Evolutionary conservation across 2,113 vertebrate species (phyloP).

Genomic region (Telmatochromis sp.): DNA sequence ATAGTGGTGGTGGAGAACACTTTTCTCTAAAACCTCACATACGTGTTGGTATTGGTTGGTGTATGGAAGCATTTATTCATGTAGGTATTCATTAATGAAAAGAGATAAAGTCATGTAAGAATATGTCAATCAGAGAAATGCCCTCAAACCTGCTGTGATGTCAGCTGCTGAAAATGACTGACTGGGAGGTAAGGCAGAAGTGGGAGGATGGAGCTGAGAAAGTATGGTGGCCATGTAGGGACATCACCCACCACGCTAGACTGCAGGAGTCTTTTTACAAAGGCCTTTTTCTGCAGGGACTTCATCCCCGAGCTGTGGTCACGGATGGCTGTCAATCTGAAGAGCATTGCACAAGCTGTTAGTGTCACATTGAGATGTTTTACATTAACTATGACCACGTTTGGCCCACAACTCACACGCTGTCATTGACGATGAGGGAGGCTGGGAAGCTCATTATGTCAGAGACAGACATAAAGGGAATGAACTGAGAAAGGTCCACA

Average conservation of each 20-base stretch:
- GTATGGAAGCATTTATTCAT: neutral
- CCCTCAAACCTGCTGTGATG: conserved; percentile 75
- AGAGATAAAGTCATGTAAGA: neutral
- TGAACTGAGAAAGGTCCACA: conserved; percentile 83
- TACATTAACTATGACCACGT: neutral
- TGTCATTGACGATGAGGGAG: conserved; percentile 81
- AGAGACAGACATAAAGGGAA: conserved; percentile 84
- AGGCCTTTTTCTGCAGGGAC: conserved; percentile 81
- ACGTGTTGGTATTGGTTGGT: neutral
- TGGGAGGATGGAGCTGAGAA: conserved; percentile 75
- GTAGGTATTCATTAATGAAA: neutral
- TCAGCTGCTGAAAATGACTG: conserved; percentile 80
- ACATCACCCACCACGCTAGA: conserved; percentile 78
- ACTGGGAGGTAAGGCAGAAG: conserved; percentile 81
- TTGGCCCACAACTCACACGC: conserved; percentile 72
- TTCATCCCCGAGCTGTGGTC: conserved; percentile 82
- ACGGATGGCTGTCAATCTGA: conserved; percentile 78
- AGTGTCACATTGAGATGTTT: neutral
- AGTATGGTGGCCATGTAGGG: conserved; percentile 78
- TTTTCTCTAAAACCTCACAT: neutral
- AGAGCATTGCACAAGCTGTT: neutral
- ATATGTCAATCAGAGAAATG: neutral
- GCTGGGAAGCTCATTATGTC: conserved; percentile 83
- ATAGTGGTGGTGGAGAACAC: neutral
- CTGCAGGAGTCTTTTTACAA: conserved; percentile 80